phyloP scores from a whole-genome alignment of 2,888 invertebrate species.

The Microplitis manilae region DNA sequence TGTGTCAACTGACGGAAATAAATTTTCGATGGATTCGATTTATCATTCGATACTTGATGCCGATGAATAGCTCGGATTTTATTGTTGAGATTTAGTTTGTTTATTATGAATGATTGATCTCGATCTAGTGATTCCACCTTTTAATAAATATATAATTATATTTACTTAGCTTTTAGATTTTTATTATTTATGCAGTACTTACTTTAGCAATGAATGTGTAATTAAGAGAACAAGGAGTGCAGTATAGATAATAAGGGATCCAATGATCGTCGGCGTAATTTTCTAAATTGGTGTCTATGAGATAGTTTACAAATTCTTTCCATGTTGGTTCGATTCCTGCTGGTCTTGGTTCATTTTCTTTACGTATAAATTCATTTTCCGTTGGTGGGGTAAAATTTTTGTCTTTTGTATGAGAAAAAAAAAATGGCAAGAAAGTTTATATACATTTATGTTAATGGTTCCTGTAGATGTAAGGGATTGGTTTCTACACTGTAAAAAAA shows the following conservation, averaged over 20 bases:
- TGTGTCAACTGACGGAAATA: conserved; percentile 71
- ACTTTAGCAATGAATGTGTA: conserved; percentile 75
- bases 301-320: conserved; percentile 73
- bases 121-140: conserved; percentile 73
- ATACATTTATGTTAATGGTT: too few species aligned
- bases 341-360: conserved; percentile 54
- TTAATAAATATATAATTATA: conserved; percentile 15
- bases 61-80: conserved; percentile 66
- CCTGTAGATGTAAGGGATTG: too few species aligned
- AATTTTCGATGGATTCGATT: conserved; percentile 62
- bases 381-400: conserved; percentile 50
- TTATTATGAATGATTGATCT: conserved; percentile 73
- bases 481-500: too few species aligned
- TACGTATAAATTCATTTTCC: conserved; percentile 55
- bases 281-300: conserved; percentile 71
- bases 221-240: conserved; percentile 75
- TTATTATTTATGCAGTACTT: conserved; percentile 9
- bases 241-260: conserved; percentile 74
- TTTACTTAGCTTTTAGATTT: not conserved
- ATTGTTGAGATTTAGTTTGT: conserved; percentile 61
- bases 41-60: conserved; percentile 58
- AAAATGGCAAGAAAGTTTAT: conserved; percentile 16
- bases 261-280: conserved; percentile 75
- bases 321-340: conserved; percentile 73
- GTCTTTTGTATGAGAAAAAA: conserved; percentile 45